Percentiles rank a stretch among this genome's conserved stretches.
Conservation (phyloP, 2,797 vertebrate genomes). For the Smutsia gigantea region DNA sequence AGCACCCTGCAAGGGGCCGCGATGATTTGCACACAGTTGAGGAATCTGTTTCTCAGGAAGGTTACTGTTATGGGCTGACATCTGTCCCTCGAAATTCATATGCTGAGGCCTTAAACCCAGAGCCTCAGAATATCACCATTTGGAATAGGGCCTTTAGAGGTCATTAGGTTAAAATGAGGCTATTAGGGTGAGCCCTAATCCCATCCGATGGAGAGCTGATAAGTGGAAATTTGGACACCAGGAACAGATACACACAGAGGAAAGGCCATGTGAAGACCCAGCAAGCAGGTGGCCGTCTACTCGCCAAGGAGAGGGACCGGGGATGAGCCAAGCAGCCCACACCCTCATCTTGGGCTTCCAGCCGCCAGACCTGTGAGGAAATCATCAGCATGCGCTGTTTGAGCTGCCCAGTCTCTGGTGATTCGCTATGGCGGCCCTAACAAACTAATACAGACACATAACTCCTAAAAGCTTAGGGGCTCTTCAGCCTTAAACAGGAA, state of each 20-base stretch:
- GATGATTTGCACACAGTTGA: neutral
- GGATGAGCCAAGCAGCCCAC: neutral
- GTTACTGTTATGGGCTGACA: neutral
- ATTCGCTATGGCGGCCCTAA: neutral
- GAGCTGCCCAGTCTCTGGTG: neutral
- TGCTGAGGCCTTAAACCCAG: neutral
- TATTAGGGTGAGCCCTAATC: neutral
- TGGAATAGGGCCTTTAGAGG: neutral
- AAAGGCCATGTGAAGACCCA: no score
- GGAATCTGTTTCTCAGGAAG: neutral
- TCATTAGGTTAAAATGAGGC: neutral
- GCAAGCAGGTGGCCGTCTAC: neutral
- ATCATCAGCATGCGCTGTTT: neutral
- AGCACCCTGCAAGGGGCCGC: neutral
- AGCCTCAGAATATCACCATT: neutral
- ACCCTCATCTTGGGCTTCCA: neutral
- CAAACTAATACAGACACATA: neutral
- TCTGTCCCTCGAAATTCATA: neutral
- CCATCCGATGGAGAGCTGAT: neutral
- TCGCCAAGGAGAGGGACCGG: neutral
- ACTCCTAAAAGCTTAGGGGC: neutral
- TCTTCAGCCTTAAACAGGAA: neutral
- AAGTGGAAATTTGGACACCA: neutral
- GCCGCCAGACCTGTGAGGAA: neutral
- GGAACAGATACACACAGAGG: no score